Percentiles rank a stretch among this genome's conserved stretches.
Conservation (phyloP, 2,888 invertebrate genomes). For the Drosophila testacea region DNA sequence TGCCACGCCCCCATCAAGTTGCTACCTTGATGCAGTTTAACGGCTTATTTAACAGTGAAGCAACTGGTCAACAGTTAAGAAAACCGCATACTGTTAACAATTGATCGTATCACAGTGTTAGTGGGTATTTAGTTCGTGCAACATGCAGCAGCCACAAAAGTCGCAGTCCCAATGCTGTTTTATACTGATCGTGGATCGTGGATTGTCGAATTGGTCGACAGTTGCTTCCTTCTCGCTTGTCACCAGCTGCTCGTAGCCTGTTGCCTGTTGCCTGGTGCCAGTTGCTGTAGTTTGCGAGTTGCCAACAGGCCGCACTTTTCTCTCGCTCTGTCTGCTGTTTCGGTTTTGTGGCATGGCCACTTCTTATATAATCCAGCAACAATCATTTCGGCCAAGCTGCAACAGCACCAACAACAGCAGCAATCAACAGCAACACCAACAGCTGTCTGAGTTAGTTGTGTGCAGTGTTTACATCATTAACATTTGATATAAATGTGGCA, state of each 20-base stretch:
- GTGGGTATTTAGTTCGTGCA: slow-evolving; percentile 78
- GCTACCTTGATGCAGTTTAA: slow-evolving; percentile 56
- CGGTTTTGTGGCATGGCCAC: slow-evolving; percentile 81
- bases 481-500: slow-evolving; percentile 30
- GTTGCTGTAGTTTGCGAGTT: slow-evolving; percentile 1
- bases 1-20: slow-evolving; percentile 29
- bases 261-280: slow-evolving; percentile 39
- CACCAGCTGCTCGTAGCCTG: slow-evolving; percentile 41
- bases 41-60: slow-evolving; percentile 46
- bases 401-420: slow-evolving; percentile 46
- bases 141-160: slow-evolving; percentile 42
- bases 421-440: slow-evolving; percentile 36
- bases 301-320: slow-evolving; percentile 33
- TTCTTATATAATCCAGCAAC: slow-evolving; percentile 76
- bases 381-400: slow-evolving; percentile 80
- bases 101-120: slow-evolving; percentile 46
- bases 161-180: not conserved
- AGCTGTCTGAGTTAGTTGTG: slow-evolving; percentile 63
- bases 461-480: slow-evolving; percentile 68
- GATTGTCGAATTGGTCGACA: slow-evolving; percentile 45
- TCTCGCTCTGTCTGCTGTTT: slow-evolving; percentile 42
- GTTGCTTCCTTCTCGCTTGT: slow-evolving; percentile 72
- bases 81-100: slow-evolving; percentile 7
- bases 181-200: slow-evolving; percentile 23
- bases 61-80: not conserved